Base-by-base conservation (phyloP, 2,113 vertebrate genomes). In the Otocyon megalotis region DNA sequence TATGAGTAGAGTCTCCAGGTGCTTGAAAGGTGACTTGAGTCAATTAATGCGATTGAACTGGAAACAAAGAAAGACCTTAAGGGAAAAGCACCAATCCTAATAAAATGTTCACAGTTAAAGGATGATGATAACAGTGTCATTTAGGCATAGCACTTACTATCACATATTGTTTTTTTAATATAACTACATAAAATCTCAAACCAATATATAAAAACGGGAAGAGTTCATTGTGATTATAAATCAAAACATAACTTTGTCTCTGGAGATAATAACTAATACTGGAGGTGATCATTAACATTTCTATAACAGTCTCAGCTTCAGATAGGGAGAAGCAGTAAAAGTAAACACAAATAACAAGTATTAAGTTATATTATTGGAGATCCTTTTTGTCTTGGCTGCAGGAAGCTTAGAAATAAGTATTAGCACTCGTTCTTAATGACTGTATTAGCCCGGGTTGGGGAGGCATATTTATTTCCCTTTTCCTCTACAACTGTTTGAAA, bases 41-140 rank as follows among this genome's bases (percentile, higher is more conserved):
- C 62, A 62, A 14, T 60, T 92, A 80, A 63, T 26, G 28, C 7
- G 63, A 56, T 86, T 81, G 28, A 90, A 10, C 5, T n/a, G 3
- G 63, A 85, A 91, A 97, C 35, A 77, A 91, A 88, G 37, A 67
- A 32, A 60, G 16, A 28, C 32, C 12, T 71, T 81, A 28, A 88
- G 14, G 43, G 32, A 89, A 82, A 94, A 86, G 43, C 5, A 90
- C 37, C 19, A 19, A 13, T 76, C 35, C 26, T 82, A 71, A 80
- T 20, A 43, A 88, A 56, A n/a, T 12, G 14, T 20, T 37, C 69
- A 71, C 65, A 84, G n/a, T 58, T 28, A 72, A 88, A 93, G 90
- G n/a, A 87, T 48, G 22, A 82, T 43, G 37, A 37, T 5, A 35
- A 82, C 1, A 20, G 48, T 10, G 20, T 83, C 2, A 0, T 12